Base-by-base conservation (phyloP, 1,140 invertebrate genomes). In the Sitobion miscanthi region DNA sequence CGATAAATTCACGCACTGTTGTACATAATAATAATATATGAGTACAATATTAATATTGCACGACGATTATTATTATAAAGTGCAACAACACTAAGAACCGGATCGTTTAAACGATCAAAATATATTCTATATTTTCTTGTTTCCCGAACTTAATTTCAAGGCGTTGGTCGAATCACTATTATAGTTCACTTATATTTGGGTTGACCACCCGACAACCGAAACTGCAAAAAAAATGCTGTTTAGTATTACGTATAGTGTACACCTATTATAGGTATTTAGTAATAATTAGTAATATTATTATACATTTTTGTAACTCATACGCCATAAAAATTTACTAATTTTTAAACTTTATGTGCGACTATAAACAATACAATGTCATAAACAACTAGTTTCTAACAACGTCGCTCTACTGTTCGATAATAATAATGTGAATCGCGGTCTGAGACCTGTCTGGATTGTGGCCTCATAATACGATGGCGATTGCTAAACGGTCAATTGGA, bases 401-500 rank as follows among this genome's bases (percentile, higher is more conserved):
- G n/a, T 30, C 7, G 30, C 11, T 77, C 5, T 77, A 17, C 14
- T 77, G 21, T 77, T 77, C 5, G 11, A 77, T 77, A 77, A 77
- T 5, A 77, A 77, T 77, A 77, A 77, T 77, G 62, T 5, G 62
- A 77, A n/a, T 77, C 62, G 14, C 11, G 62, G 62, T n/a, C 14
- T 69, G 25, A 69, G 30, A 69, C 30, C 9, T 35, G 35, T 35
- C n/a, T 69, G 30, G 62, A n/a, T 69, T 69, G 62, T 69, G 62
- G 11, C 25, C 25, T 0, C 62, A n/a, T 77, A 77, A 77, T 77
- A 77, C 62, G 77, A 82, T 20, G 20, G 38, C 21, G 35, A 38
- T 83, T 42, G 20, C 82, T 83, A 83, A 83, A 83, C 38, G 82
- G 82, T 83, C 82, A 83, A 83, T 83, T 83, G 35, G n/a, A 38